Evolutionary conservation across 2,797 vertebrate species (phyloP).

Genomic region (Dipus sagitta): DNA sequence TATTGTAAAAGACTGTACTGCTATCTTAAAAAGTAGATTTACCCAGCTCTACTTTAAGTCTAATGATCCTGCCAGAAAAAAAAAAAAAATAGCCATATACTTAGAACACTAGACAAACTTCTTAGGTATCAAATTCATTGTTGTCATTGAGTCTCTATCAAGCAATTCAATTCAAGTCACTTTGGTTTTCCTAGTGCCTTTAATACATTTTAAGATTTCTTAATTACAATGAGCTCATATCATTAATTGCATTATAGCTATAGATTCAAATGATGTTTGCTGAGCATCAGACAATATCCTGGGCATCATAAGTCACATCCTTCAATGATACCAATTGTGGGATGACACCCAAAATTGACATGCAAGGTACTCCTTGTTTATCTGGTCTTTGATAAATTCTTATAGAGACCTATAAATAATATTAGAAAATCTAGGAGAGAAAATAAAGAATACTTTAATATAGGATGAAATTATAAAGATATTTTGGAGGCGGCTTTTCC

Average conservation of each 20-base stretch:
- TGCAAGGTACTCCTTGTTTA: conserved; percentile 63
- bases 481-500: background rate
- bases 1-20: background rate
- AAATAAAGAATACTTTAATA: conserved; percentile 67
- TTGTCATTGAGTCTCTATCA: background rate
- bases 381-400: conserved; percentile 70
- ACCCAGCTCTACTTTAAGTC: background rate
- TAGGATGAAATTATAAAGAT: conserved; percentile 44
- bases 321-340: background rate
- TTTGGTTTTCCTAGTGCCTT: background rate
- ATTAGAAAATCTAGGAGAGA: conserved; percentile 62
- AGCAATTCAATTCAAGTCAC: conserved; percentile 26
- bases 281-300: background rate
- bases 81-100: background rate
- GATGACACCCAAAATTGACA: conserved; percentile 59
- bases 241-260: background rate
- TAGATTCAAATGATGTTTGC: background rate
- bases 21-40: background rate
- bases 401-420: conserved; percentile 76
- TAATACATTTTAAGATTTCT: background rate
- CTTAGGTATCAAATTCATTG: background rate
- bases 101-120: background rate
- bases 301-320: conserved; percentile 5
- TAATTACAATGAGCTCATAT: conserved; percentile 37
- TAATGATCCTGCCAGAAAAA: conserved; percentile 13